These are phyloP conservation scores for Eulithis prunata DNA, from an alignment of 2,888 invertebrate species.

Conservation along the genomic window DNA sequence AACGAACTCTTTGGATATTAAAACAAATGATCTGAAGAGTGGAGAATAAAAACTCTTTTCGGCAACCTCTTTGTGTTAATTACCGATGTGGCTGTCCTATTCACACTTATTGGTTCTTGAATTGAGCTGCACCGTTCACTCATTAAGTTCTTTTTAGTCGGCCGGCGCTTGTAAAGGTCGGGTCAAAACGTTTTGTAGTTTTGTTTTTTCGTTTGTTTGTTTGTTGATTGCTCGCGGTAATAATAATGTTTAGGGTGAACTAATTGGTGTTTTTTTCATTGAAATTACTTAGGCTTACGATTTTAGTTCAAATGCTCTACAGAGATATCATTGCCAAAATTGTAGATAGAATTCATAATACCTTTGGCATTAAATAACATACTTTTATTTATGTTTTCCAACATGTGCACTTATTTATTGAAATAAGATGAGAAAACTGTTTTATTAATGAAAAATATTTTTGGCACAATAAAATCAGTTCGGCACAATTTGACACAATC, in stretches of 20 bases:
- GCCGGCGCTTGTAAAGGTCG: slow-evolving; percentile 77
- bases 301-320: not conserved
- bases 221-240: slow-evolving; percentile 71
- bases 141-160: slow-evolving; percentile 43
- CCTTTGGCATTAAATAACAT: too few species aligned
- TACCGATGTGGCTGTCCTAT: slow-evolving; percentile 51
- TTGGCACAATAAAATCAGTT: too few species aligned
- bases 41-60: slow-evolving; percentile 71
- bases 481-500: too few species aligned
- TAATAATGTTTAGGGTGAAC: slow-evolving; percentile 78
- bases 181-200: slow-evolving; percentile 75
- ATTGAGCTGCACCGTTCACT: slow-evolving; percentile 46
- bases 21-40: slow-evolving; percentile 70
- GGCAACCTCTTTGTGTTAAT: slow-evolving; percentile 81
- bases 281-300: slow-evolving; percentile 57
- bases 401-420: too few species aligned
- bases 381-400: too few species aligned
- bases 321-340: too few species aligned
- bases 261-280: slow-evolving; percentile 81
- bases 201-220: slow-evolving; percentile 68
- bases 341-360: too few species aligned
- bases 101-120: slow-evolving; percentile 38
- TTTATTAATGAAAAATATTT: too few species aligned
- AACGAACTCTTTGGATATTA: slow-evolving; percentile 59
- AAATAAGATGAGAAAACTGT: too few species aligned